Base-by-base conservation (phyloP, 2,797 vertebrate species). In the Pantherophis alleghaniensis region DNA sequence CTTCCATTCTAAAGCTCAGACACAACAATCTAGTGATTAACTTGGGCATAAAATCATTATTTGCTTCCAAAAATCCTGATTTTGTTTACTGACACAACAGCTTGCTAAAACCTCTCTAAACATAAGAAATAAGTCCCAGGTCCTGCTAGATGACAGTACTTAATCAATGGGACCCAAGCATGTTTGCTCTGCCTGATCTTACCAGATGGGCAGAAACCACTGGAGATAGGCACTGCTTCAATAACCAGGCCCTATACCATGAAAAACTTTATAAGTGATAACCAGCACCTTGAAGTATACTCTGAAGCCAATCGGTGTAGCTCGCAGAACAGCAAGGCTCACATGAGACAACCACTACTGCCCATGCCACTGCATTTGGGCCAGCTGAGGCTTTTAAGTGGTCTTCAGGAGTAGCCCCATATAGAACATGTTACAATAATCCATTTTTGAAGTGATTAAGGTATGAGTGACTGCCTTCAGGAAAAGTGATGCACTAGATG, bases 41-140 rank as follows among this genome's bases (percentile, higher is more conserved):
- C 63, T 79, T 74, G 63, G 66, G 24, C 55, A 60, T 16, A n/a
- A 83, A 92, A 92, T 79, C 42, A 83, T 92, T 83, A 79, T 89
- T 92, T 92, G 55, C 87, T 89, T 79, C 87, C 32, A 14, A 4
- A 55, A 28, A 24, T 83, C 20, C 9, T 1, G 12, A 83, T 24
- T 83, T 83, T 83, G 74, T 83, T 83, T 83, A 83, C 42, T 83
- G 42, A 83, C 74, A 83, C 42, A 83, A 83, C 74, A 83, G 37
- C 74, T 83, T 83, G 74, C 74, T 83, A 83, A 83, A 83, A 83
- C 74, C 42, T 83, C 74, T 83, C 74, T 47, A 83, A 83, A 24
- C 74, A 83, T 83, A 47, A 42, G 47, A 79, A 42, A 22, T 79
- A 79, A 22, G 74, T 22, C 32, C 74, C 37, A 22, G 9, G 3